These are phyloP conservation scores for Catonia carolina DNA, from an alignment of 2,888 invertebrate genomes.

Conservation along the genomic window DNA sequence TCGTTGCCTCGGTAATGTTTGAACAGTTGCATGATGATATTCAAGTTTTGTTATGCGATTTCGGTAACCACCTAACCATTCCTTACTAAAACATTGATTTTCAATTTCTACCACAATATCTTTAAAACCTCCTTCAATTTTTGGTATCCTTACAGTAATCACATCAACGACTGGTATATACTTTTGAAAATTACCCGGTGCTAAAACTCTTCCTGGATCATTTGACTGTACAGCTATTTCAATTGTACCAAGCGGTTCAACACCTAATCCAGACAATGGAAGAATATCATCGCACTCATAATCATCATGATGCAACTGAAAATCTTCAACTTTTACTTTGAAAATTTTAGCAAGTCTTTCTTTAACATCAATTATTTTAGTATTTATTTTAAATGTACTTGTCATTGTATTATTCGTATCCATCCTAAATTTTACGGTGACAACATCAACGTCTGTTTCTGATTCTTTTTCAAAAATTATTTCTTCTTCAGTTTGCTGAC, in stretches of 20 bases:
- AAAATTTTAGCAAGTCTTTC: slow-evolving; percentile 31
- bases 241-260: slow-evolving; percentile 37
- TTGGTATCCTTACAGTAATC: slow-evolving; percentile 48
- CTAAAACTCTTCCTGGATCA: slow-evolving; percentile 14
- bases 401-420: slow-evolving; percentile 31
- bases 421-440: slow-evolving; percentile 33
- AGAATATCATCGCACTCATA: slow-evolving; percentile 35
- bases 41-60: slow-evolving; percentile 61
- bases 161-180: slow-evolving; percentile 45
- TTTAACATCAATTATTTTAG: slow-evolving; percentile 32
- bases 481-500: too few relatives aligned
- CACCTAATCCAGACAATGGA: slow-evolving; percentile 37
- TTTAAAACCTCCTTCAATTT: slow-evolving; percentile 43
- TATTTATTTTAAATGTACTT: slow-evolving; percentile 31
- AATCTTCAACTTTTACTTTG: slow-evolving; percentile 26
- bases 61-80: slow-evolving; percentile 74
- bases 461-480: too few relatives aligned
- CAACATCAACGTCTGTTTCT: too few relatives aligned
- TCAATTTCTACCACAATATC: slow-evolving; percentile 54
- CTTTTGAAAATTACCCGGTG: slow-evolving; percentile 15
- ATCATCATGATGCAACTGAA: slow-evolving; percentile 35
- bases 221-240: slow-evolving; percentile 30
- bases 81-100: slow-evolving; percentile 57
- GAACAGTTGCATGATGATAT: slow-evolving; percentile 76
- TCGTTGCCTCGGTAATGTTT: slow-evolving; percentile 41